phyloP scores from a whole-genome alignment of 2,797 vertebrate species.

The Avahi laniger region DNA sequence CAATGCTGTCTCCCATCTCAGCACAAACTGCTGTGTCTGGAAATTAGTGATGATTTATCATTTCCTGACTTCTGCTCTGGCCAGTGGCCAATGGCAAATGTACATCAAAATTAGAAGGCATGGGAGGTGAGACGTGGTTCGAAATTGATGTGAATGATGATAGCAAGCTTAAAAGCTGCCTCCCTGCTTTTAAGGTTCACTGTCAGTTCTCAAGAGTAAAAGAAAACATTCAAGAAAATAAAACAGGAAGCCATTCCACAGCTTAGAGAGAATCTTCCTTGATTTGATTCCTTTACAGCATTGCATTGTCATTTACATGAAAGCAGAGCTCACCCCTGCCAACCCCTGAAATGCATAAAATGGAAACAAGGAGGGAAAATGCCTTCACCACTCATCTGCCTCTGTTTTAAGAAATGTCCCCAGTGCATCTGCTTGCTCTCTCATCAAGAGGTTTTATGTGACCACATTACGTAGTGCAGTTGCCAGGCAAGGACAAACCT shows the following conservation, averaged over 20 bases:
- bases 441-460: constrained; percentile 45
- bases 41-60: constrained; percentile 79
- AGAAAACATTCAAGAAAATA: constrained; percentile 72
- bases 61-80: constrained; percentile 81
- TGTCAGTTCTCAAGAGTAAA: constrained; percentile 69
- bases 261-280: neutral
- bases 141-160: constrained; percentile 79
- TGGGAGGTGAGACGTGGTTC: constrained; percentile 73
- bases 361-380: constrained; percentile 58
- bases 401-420: constrained; percentile 53
- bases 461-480: constrained; percentile 13
- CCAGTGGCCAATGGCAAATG: constrained; percentile 76
- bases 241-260: constrained; percentile 62
- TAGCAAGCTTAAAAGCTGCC: constrained; percentile 75
- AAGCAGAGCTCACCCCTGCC: constrained; percentile 28
- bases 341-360: constrained; percentile 46
- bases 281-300: constrained; percentile 56
- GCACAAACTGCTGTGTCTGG: constrained; percentile 74
- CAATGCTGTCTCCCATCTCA: constrained; percentile 61
- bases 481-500: neutral
- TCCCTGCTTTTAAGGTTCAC: constrained; percentile 70
- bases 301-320: constrained; percentile 20
- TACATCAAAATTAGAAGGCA: constrained; percentile 83
- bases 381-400: constrained; percentile 45
- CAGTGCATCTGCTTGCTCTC: constrained; percentile 33